Conservation (phyloP, 2,797 vertebrate genomes). For the Dallia pectoralis region DNA sequence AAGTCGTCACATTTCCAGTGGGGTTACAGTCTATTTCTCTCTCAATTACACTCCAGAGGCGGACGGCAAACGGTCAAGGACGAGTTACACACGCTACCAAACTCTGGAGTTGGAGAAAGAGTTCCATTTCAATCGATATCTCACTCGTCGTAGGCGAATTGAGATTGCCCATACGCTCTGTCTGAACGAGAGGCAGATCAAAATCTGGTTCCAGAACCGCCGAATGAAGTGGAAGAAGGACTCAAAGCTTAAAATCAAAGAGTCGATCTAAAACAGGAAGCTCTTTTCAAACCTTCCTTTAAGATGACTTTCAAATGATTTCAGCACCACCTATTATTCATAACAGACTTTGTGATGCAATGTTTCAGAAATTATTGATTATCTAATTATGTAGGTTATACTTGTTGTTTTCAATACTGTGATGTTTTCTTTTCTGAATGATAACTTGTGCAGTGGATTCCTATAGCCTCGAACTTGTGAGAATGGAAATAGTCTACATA, state of each 20-base stretch:
- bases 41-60: conserved; percentile 65
- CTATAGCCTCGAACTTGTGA: conserved; percentile 8
- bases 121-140: conserved; percentile 84
- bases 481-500: neutral
- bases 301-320: conserved; percentile 22
- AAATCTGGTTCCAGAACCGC: conserved; percentile 84
- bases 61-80: conserved; percentile 81
- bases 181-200: conserved; percentile 83
- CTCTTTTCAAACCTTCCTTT: conserved; percentile 13
- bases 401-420: conserved; percentile 29
- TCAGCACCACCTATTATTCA: conserved; percentile 20
- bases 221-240: conserved; percentile 86
- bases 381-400: conserved; percentile 15
- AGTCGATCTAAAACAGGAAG: conserved; percentile 49
- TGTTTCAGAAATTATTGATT: conserved; percentile 14
- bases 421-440: conserved; percentile 22
- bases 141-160: conserved; percentile 80
- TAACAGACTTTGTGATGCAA: conserved; percentile 24
- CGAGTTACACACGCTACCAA: conserved; percentile 84
- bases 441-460: neutral
- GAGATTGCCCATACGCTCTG: conserved; percentile 82
- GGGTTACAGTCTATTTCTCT: conserved; percentile 5
- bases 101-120: conserved; percentile 85
- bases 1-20: conserved; percentile 1
- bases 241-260: conserved; percentile 81